Conservation (phyloP, 1,140 invertebrate species). For the Gyrodactylus salaris region DNA sequence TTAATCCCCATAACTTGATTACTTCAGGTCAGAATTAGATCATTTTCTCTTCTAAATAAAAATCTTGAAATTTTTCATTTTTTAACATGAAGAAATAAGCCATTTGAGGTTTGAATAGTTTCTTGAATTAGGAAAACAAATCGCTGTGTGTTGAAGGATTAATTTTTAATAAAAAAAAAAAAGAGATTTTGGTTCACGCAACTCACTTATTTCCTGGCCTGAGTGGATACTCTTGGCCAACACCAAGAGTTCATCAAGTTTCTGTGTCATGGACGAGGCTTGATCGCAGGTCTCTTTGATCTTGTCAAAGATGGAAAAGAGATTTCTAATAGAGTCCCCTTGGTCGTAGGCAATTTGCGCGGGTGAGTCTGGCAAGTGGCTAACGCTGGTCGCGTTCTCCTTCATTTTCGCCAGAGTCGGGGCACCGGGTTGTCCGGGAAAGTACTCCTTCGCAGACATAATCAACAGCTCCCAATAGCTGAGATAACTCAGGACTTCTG, state of each 20-base stretch:
- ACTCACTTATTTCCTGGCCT: background rate
- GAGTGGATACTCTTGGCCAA: background rate
- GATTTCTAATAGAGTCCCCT: background rate
- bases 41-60: no score
- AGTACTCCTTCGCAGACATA: background rate
- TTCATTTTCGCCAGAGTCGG: background rate
- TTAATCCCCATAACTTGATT: no score
- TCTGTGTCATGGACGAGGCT: background rate
- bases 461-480: background rate
- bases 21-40: no score
- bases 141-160: no score
- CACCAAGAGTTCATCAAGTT: background rate
- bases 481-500: background rate
- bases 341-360: background rate
- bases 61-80: no score
- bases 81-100: no score
- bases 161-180: no score
- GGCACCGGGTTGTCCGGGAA: background rate
- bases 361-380: background rate
- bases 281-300: background rate
- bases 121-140: no score
- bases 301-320: background rate
- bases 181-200: no score
- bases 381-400: background rate
- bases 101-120: no score